Evolutionary conservation across 2,888 invertebrate genomes (phyloP).

Genomic region (Crioceris asparagi): DNA sequence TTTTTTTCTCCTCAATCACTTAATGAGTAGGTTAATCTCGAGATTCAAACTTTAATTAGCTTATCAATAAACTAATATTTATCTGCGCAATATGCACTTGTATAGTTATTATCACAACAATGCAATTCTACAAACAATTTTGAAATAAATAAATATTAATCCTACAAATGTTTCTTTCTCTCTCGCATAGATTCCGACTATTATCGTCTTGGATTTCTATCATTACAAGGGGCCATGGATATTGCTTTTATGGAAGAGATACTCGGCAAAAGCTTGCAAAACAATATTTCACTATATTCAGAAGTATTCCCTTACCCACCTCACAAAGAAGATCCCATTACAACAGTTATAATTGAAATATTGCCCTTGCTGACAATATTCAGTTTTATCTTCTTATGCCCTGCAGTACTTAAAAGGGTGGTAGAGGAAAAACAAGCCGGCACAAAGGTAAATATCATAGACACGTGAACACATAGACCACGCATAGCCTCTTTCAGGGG

Average conservation of each 20-base stretch:
- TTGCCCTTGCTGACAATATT: constrained; percentile 37
- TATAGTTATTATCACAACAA: too few relatives aligned
- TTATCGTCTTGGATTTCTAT: constrained; percentile 41
- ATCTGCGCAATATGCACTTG: too few relatives aligned
- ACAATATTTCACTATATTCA: constrained; percentile 29
- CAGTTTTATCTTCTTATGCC: constrained; percentile 42
- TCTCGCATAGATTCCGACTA: constrained; percentile 16
- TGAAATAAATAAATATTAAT: too few relatives aligned
- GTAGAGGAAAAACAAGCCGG: constrained; percentile 52
- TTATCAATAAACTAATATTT: too few relatives aligned
- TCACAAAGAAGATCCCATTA: constrained; percentile 28
- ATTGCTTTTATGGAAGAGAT: constrained; percentile 40
- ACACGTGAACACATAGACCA: too few relatives aligned
- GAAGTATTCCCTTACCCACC: constrained; percentile 50
- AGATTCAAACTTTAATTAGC: too few relatives aligned
- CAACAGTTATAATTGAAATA: constrained; percentile 29
- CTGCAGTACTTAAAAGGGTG: constrained; percentile 43
- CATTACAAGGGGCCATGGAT: constrained; percentile 51
- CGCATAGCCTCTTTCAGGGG: too few relatives aligned
- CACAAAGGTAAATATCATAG: constrained; percentile 46
- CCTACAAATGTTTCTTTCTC: constrained; percentile 1
- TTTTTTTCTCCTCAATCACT: too few relatives aligned
- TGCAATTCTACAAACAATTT: too few relatives aligned
- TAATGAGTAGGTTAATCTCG: too few relatives aligned
- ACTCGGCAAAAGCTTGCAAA: constrained; percentile 9